These are phyloP conservation scores for Darevskia mixta DNA, from an alignment of 2,797 vertebrate genomes.

Conservation along the genomic window DNA sequence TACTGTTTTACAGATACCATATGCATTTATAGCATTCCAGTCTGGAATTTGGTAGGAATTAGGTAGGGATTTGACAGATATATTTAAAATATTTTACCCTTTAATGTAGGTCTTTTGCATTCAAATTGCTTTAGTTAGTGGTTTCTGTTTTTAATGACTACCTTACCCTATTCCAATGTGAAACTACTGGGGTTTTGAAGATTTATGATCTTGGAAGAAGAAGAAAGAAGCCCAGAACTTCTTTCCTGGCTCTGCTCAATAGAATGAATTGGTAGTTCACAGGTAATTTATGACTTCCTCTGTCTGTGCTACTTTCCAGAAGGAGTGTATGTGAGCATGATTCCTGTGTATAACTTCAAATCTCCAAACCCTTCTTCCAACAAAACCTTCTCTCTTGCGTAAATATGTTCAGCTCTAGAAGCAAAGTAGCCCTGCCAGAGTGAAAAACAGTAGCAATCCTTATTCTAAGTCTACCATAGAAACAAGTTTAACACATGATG, in stretches of 20 bases:
- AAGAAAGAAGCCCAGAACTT: background rate
- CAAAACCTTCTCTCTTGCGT: background rate
- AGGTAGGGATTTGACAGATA: background rate
- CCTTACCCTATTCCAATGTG: background rate
- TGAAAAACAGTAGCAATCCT: background rate
- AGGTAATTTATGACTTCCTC: background rate
- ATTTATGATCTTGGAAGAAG: background rate
- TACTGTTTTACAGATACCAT: background rate
- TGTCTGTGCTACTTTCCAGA: background rate
- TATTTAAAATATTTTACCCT: background rate
- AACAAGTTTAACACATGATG: background rate
- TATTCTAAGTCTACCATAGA: background rate
- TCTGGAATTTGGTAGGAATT: background rate
- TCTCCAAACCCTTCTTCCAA: background rate
- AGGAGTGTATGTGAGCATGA: background rate
- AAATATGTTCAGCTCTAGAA: background rate
- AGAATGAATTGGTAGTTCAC: background rate
- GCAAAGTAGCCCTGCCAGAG: background rate
- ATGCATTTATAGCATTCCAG: background rate
- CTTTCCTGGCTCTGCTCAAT: background rate
- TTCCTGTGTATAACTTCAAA: background rate
- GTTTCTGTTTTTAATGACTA: no score
- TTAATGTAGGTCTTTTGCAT: background rate
- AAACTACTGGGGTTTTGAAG: background rate
- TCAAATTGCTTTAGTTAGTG: background rate